Base-by-base conservation (phyloP, 1,140 invertebrate genomes). In the Papilio machaon region DNA sequence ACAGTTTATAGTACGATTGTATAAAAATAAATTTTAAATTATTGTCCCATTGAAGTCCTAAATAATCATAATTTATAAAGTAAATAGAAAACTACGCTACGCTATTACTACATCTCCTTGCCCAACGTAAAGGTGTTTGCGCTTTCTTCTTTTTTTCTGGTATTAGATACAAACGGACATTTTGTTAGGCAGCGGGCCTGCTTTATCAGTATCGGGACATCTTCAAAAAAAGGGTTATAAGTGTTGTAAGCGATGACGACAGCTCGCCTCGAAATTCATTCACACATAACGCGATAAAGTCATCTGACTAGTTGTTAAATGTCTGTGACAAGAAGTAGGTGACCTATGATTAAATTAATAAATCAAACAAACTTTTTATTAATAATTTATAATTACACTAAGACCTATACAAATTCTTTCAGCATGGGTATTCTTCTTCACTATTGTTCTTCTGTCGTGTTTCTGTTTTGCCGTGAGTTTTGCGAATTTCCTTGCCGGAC, bases 191-290 rank as follows among this genome's bases (percentile, higher is more conserved):
- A 84, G 86, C 89, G 87, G 83, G 84, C 82, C 82, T 77, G 83
- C 84, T 85, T 90, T 92, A 91, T 91, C 90, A 80, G 82, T 80
- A 80, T 83, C 82, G 83, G 80, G 80, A 80, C 86, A 91, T 91
- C 89, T 89, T 80, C 76, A 19, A 84, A 85, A 88, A 88, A 92
- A 91, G 88, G 90, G 87, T 85, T 88, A 86, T 85, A 84, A 83
- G 85, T 88, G 84, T 87, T 85, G 83, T 89, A 91, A 90, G 85
- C 82, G 89, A 88, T 91, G 88, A 86, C 87, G 90, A 91, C 89
- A 89, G 88, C 83, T 86, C 81, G 73, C 85, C 80, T 86, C 82
- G 86, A 87, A 88, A 89, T 81, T 86, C 89, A 89, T 90, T 91
- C 90, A 91, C 87, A 90, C 86, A 87, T 88, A 86, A 87, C 85